A percentile compares a stretch with the other conserved stretches of the same genome.
phyloP scores from a whole-genome alignment of 2,888 invertebrate genomes.

The Oligia latruncula region DNA sequence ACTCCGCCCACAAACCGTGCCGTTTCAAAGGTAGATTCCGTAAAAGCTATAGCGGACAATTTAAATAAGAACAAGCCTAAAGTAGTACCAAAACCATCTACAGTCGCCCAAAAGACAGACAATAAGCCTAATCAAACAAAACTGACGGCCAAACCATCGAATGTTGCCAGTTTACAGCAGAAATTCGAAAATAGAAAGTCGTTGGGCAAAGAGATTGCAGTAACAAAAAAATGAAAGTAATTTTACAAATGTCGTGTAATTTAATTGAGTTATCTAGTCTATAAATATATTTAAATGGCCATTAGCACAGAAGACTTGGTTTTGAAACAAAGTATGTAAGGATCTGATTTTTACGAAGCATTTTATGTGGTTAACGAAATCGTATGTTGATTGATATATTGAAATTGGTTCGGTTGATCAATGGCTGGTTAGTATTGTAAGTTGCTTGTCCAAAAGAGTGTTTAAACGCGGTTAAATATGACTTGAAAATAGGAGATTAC shows the following conservation, averaged over 20 bases:
- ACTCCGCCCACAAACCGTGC: slow-evolving; percentile 78
- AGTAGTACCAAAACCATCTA: slow-evolving; percentile 84
- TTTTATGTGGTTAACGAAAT: slow-evolving; percentile 38
- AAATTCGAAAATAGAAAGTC: slow-evolving; percentile 93
- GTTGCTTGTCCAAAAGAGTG: slow-evolving; percentile 50
- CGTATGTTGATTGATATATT: slow-evolving; percentile 36
- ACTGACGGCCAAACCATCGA: slow-evolving; percentile 91
- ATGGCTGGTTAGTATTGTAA: slow-evolving; percentile 55
- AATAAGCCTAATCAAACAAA: slow-evolving; percentile 84
- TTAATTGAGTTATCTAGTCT: slow-evolving; percentile 69
- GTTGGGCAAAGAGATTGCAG: slow-evolving; percentile 82
- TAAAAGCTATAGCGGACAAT: slow-evolving; percentile 87
- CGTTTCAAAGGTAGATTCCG: slow-evolving; percentile 83
- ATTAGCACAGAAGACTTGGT: slow-evolving; percentile 60
- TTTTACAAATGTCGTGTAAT: slow-evolving; percentile 54
- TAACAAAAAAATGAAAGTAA: slow-evolving; percentile 70
- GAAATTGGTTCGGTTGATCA: slow-evolving; percentile 42
- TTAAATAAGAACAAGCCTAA: slow-evolving; percentile 88
- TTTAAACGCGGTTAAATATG: slow-evolving; percentile 5
- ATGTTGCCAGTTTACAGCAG: slow-evolving; percentile 94
- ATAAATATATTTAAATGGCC: slow-evolving; percentile 68
- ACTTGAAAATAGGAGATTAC: neutral
- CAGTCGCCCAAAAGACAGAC: slow-evolving; percentile 77
- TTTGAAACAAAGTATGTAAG: slow-evolving; percentile 62
- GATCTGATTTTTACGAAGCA: slow-evolving; percentile 64